These are phyloP conservation scores for Stegophylla sp. DNA, from an alignment of 2,888 invertebrate species.

Conservation along the genomic window DNA sequence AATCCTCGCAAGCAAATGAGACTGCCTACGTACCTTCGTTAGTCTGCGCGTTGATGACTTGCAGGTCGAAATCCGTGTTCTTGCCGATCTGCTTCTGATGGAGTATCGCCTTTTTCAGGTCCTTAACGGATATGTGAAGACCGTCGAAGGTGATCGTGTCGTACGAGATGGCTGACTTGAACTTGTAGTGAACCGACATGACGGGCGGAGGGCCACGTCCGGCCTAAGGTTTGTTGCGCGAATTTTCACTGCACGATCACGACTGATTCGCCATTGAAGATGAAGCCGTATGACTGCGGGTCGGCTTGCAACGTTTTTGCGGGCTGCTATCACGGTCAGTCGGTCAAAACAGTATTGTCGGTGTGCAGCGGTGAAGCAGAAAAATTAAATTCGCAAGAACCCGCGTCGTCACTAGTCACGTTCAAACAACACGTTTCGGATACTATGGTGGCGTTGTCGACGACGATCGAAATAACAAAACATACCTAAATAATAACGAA, in stretches of 20 bases:
- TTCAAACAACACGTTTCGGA: too few relatives aligned
- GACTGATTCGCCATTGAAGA: constrained; percentile 62
- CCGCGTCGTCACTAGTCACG: too few relatives aligned
- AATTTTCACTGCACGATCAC: background rate
- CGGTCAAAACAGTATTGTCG: too few relatives aligned
- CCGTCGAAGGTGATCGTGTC: constrained; percentile 98
- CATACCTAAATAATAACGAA: background rate
- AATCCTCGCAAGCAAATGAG: background rate
- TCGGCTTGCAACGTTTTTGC: background rate
- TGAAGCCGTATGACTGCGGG: constrained; percentile 27
- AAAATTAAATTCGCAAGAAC: too few relatives aligned
- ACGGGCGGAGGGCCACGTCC: constrained; percentile 48
- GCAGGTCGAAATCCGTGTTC: constrained; percentile 92
- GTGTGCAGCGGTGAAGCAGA: too few relatives aligned
- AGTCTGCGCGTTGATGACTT: constrained; percentile 95
- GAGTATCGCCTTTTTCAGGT: constrained; percentile 92
- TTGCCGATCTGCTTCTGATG: constrained; percentile 94
- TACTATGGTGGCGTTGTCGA: background rate
- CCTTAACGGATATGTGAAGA: constrained; percentile 91
- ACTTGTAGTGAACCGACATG: constrained; percentile 98
- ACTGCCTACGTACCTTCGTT: constrained; percentile 81
- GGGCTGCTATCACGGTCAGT: too few relatives aligned
- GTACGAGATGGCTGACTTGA: constrained; percentile 94
- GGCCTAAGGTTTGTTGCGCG: background rate
- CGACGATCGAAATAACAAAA: background rate